Conservation (phyloP, 2,888 invertebrate species). For the Drosophila monieri region DNA sequence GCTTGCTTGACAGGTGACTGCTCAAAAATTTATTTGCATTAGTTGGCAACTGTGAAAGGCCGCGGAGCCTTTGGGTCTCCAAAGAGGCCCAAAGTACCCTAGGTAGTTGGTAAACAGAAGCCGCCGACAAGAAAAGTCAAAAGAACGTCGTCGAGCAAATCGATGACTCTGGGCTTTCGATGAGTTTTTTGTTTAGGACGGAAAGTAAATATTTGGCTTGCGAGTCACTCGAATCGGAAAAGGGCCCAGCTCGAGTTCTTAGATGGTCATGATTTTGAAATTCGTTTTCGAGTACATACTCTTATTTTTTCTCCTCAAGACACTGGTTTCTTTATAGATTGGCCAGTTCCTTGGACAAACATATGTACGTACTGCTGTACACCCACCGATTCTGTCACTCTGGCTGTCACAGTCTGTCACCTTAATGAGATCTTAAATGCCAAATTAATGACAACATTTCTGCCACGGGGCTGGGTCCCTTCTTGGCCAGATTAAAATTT, state of each 20-base stretch:
- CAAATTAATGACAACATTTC: slow-evolving; percentile 62
- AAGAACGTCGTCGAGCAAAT: slow-evolving; percentile 11
- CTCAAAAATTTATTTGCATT: slow-evolving; percentile 65
- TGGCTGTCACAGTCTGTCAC: slow-evolving; percentile 57
- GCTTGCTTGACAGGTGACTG: slow-evolving; percentile 62
- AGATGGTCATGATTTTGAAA: slow-evolving; percentile 1
- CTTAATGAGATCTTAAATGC: slow-evolving; percentile 72
- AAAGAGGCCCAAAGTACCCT: slow-evolving; percentile 27
- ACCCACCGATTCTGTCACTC: slow-evolving; percentile 72
- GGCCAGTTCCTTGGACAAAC: slow-evolving; percentile 13
- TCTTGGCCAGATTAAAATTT: not conserved
- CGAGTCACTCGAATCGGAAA: not conserved
- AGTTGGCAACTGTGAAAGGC: slow-evolving; percentile 69
- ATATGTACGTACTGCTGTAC: slow-evolving; percentile 22
- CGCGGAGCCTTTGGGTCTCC: slow-evolving; percentile 1
- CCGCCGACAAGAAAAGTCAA: slow-evolving; percentile 39
- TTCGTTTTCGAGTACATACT: not conserved
- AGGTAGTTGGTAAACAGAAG: slow-evolving; percentile 66
- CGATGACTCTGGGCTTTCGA: slow-evolving; percentile 5
- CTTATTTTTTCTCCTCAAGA: not conserved
- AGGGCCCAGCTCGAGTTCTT: not conserved
- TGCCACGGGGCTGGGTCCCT: slow-evolving; percentile 2
- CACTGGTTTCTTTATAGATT: slow-evolving; percentile 7
- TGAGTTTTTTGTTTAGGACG: not conserved
- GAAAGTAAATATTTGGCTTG: not conserved